Percentiles rank a stretch among this genome's conserved stretches.
Conservation (phyloP, 2,888 invertebrate genomes). For the Drosophila hamatofila region DNA sequence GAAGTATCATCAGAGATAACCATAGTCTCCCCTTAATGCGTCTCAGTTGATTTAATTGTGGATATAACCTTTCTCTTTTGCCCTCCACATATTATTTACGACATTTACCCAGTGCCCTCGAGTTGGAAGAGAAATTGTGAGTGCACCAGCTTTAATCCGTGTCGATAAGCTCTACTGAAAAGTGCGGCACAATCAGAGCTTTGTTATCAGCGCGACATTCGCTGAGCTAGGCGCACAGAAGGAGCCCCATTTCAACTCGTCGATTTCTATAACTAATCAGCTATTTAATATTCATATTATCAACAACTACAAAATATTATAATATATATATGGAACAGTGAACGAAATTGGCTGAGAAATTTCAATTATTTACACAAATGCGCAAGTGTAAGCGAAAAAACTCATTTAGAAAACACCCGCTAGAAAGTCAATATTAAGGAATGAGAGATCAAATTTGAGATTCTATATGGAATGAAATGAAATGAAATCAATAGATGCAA, state of each 20-base stretch:
- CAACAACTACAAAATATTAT: background rate
- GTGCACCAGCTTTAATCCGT: background rate
- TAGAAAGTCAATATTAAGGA: background rate
- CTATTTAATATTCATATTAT: background rate
- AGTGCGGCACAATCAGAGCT: background rate
- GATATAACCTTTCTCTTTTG: background rate
- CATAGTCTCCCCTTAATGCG: background rate
- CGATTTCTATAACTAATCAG: slow-evolving; percentile 28
- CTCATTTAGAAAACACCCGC: background rate
- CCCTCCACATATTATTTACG: background rate
- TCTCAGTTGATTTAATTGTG: background rate
- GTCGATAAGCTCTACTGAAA: slow-evolving; percentile 1
- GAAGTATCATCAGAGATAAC: background rate
- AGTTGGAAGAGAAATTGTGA: background rate
- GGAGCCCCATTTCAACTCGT: background rate
- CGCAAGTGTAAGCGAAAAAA: slow-evolving; percentile 15
- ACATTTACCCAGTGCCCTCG: background rate
- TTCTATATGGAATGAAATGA: background rate
- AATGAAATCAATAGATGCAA: background rate
- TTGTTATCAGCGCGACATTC: slow-evolving; percentile 25
- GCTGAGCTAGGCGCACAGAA: slow-evolving; percentile 27
- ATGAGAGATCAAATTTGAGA: background rate
- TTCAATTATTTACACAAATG: slow-evolving; percentile 17
- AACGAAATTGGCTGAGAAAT: slow-evolving; percentile 13
- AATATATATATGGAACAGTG: slow-evolving; percentile 6